These are phyloP conservation scores for Linurgus olivaceus DNA, from an alignment of 2,797 vertebrate species.

Conservation along the genomic window DNA sequence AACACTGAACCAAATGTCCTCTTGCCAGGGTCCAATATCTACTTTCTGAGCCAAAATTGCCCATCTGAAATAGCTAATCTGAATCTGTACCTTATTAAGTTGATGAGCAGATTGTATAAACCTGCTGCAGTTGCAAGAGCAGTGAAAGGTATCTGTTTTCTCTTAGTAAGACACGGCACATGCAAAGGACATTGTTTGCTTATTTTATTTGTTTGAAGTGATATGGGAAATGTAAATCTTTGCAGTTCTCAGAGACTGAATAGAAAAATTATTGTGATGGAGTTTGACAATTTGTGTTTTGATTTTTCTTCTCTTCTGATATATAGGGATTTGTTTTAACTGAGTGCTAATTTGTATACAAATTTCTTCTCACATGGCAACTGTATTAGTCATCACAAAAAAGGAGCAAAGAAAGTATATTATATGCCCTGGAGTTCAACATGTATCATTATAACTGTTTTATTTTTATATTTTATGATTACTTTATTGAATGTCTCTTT, in stretches of 20 bases:
- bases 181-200: neutral
- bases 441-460: neutral
- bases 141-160: constrained; percentile 11
- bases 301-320: neutral
- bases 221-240: neutral
- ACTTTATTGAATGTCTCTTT: constrained; percentile 41
- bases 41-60: neutral
- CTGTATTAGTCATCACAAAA: constrained; percentile 21
- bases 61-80: neutral
- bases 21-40: neutral
- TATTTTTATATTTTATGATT: constrained; percentile 37
- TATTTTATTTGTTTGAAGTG: constrained; percentile 26
- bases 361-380: neutral
- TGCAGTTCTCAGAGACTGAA: neutral
- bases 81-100: neutral
- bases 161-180: neutral
- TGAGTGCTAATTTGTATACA: constrained; percentile 25
- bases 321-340: neutral
- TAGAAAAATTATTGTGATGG: neutral
- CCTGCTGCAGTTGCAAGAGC: neutral
- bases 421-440: neutral
- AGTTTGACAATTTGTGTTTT: neutral
- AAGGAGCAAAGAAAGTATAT: neutral
- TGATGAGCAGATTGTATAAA: neutral
- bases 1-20: neutral